Percentiles rank a stretch among this genome's conserved stretches.
Conservation (phyloP, 1,140 invertebrate genomes). For the Paracyclopina nana region DNA sequence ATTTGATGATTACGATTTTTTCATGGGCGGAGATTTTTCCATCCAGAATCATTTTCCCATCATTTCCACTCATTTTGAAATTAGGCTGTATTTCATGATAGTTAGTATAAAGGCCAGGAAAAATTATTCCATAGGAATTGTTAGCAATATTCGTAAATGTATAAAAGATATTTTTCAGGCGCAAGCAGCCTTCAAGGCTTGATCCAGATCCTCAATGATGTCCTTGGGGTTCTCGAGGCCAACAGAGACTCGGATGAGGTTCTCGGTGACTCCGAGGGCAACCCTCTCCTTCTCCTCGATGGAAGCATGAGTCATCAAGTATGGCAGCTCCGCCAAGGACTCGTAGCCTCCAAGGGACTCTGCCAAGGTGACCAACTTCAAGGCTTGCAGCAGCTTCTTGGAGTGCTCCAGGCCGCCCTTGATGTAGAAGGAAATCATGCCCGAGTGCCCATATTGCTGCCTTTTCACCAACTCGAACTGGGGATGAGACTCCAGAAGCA, state of each 20-base stretch:
- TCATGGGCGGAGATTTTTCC: no score
- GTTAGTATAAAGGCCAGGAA: no score
- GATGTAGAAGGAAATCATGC: constrained; percentile 76
- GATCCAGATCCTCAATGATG: constrained; percentile 64
- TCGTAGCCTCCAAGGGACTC: constrained; percentile 91
- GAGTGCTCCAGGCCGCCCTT: constrained; percentile 57
- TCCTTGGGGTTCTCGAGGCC: constrained; percentile 73
- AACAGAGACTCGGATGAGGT: constrained; percentile 69
- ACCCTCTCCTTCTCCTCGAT: constrained; percentile 38
- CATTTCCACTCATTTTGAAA: no score
- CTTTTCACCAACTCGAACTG: constrained; percentile 59
- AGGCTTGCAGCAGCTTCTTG: constrained; percentile 46
- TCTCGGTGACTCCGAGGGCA: constrained; percentile 61
- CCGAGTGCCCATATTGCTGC: constrained; percentile 74
- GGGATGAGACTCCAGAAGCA: constrained; percentile 71
- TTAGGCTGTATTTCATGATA: no score
- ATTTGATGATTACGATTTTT: no score
- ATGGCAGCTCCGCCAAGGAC: constrained; percentile 48
- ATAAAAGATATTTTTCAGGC: not conserved
- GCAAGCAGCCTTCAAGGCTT: constrained; percentile 33
- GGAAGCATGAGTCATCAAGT: constrained; percentile 23
- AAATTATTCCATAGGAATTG: no score
- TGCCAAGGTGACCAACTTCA: constrained; percentile 64
- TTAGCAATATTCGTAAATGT: not conserved
- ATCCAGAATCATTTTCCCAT: no score